phyloP scores from a whole-genome alignment of 1,140 invertebrate species.

The Carcinoscorpius rotundicauda region DNA sequence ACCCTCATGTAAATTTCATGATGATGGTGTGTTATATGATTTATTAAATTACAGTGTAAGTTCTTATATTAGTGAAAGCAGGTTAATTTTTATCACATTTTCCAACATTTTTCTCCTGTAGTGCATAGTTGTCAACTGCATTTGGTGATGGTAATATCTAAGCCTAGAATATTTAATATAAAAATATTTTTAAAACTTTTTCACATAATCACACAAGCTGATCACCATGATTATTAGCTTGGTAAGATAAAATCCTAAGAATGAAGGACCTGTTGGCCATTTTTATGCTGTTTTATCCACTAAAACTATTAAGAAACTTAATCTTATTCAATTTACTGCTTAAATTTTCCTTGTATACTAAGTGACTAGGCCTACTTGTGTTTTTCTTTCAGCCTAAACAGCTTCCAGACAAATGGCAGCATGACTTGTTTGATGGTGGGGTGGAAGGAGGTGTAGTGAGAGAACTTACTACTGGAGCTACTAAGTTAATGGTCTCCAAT shows the following conservation, averaged over 20 bases:
- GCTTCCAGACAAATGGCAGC: neutral
- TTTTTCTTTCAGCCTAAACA: neutral
- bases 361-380: neutral
- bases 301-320: slow-evolving; percentile 32
- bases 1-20: too few relatives aligned
- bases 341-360: neutral
- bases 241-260: slow-evolving; percentile 30
- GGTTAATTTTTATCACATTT: too few relatives aligned
- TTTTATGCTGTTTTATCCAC: slow-evolving; percentile 42
- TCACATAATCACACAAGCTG: too few relatives aligned
- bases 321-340: neutral
- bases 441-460: neutral
- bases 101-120: too few relatives aligned
- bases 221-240: too few relatives aligned
- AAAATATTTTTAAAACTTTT: too few relatives aligned
- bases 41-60: too few relatives aligned
- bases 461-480: slow-evolving; percentile 12
- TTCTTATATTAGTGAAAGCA: too few relatives aligned
- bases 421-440: neutral
- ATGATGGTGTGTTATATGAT: too few relatives aligned
- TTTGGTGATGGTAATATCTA: too few relatives aligned
- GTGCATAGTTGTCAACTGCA: too few relatives aligned
- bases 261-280: slow-evolving; percentile 27
- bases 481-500: slow-evolving; percentile 73
- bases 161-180: too few relatives aligned